phyloP scores from a whole-genome alignment of 2,888 invertebrate genomes.

The Heliconius aoede region DNA sequence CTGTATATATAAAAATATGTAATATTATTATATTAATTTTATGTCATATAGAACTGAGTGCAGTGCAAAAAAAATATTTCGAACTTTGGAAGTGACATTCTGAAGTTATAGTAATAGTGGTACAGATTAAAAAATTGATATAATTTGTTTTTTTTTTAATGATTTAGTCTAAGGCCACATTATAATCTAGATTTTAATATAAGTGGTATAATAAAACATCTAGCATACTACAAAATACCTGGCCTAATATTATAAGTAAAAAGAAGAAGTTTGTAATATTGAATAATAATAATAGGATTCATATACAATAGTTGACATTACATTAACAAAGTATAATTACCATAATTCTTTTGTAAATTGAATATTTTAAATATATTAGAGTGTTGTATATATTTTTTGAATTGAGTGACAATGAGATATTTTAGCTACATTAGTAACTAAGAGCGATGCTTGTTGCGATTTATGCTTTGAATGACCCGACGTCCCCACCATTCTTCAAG shows the following conservation, averaged over 20 bases:
- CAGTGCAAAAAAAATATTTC: not conserved
- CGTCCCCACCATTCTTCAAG: constrained; percentile 90
- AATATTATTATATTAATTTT: not conserved
- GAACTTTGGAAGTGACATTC: not conserved
- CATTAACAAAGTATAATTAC: constrained; percentile 6
- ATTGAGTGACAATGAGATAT: constrained; percentile 53
- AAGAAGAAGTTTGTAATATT: not conserved
- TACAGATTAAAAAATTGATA: constrained; percentile 15
- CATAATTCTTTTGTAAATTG: not conserved
- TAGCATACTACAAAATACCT: not conserved
- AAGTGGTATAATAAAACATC: constrained; percentile 12
- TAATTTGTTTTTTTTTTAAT: constrained; percentile 5
- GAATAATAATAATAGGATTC: constrained; percentile 7
- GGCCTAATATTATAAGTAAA: constrained; percentile 9
- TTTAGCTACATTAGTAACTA: constrained; percentile 58
- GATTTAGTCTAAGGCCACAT: constrained; percentile 5
- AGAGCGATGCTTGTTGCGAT: constrained; percentile 81
- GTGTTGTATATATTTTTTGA: constrained; percentile 21
- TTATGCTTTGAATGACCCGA: constrained; percentile 87
- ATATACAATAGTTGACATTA: constrained; percentile 2
- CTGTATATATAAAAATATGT: constrained; percentile 9
- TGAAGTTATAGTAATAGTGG: not conserved
- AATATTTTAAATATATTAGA: constrained; percentile 10
- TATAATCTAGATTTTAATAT: constrained; percentile 6
- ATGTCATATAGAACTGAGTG: constrained; percentile 7